Conservation (phyloP, 35 echinoderm and acorn worm species). For the Holothuria glaberrima region DNA sequence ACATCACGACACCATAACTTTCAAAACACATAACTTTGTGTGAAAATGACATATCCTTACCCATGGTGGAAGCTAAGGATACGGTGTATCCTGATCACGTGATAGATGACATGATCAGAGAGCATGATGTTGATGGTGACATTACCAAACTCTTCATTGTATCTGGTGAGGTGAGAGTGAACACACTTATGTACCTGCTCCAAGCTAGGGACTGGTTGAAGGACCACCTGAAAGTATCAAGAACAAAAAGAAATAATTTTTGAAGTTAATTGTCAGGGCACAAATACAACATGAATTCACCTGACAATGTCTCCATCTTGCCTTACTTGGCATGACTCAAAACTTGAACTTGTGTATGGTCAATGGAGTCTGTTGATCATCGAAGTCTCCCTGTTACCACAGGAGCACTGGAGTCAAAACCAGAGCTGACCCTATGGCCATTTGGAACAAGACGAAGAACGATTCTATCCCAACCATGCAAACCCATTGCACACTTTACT, state of each 20-base stretch:
- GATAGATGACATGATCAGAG: slow-evolving; percentile 94
- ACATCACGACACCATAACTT: neutral
- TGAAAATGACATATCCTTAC: slow-evolving; percentile 22
- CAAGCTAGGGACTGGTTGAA: slow-evolving; percentile 79
- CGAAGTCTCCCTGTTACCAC: too few species aligned
- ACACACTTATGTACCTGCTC: slow-evolving; percentile 93
- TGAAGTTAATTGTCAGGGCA: neutral
- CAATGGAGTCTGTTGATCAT: too few species aligned
- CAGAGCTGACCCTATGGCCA: too few species aligned
- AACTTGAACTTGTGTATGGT: too few species aligned
- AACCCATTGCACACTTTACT: too few species aligned
- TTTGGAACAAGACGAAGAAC: too few species aligned
- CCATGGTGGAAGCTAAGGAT: slow-evolving; percentile 96
- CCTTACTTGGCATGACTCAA: too few species aligned
- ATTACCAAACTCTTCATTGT: slow-evolving; percentile 99
- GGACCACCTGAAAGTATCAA: slow-evolving; percentile 68
- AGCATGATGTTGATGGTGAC: slow-evolving; percentile 98
- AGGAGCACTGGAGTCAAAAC: too few species aligned
- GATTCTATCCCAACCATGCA: too few species aligned
- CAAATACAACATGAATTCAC: too few species aligned
- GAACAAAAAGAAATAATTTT: neutral
- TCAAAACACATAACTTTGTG: neutral
- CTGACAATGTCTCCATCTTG: too few species aligned
- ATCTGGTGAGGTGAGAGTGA: slow-evolving; percentile 88
- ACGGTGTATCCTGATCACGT: slow-evolving; percentile 95